Conservation (phyloP, 2,888 invertebrate genomes). For the Dicranocentrus wangi region DNA sequence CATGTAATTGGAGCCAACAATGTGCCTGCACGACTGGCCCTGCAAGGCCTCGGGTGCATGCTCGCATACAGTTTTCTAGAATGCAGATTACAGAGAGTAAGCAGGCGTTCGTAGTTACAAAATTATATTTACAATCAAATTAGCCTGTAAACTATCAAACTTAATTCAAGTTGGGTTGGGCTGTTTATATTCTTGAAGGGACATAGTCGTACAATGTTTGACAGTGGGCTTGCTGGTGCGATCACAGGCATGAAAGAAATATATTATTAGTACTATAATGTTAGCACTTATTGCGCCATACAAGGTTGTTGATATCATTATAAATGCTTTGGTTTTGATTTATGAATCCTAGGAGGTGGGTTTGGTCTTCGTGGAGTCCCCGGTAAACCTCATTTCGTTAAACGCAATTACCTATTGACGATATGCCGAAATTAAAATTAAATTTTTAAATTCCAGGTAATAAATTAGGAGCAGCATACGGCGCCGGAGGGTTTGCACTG, state of each 20-base stretch:
- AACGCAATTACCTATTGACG: neutral
- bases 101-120: neutral
- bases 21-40: conserved; percentile 31
- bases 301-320: too few relatives aligned
- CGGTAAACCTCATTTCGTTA: conserved; percentile 14
- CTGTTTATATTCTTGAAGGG: conserved; percentile 30
- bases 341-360: too few relatives aligned
- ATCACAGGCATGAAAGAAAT: too few relatives aligned
- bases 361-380: conserved; percentile 56
- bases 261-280: too few relatives aligned
- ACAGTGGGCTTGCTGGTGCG: conserved; percentile 45
- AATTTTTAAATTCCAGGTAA: conserved; percentile 33
- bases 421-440: neutral
- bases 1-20: conserved; percentile 32
- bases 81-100: conserved; percentile 51
- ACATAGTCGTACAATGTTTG: conserved; percentile 41
- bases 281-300: too few relatives aligned
- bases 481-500: conserved; percentile 42
- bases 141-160: too few relatives aligned
- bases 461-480: conserved; percentile 32
- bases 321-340: too few relatives aligned
- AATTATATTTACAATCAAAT: neutral
- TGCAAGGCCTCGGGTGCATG: conserved; percentile 46
- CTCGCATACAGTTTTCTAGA: conserved; percentile 44
- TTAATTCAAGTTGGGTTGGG: too few relatives aligned